phyloP scores from a whole-genome alignment of 2,888 invertebrate species.

The Rhabditoides inermis region DNA sequence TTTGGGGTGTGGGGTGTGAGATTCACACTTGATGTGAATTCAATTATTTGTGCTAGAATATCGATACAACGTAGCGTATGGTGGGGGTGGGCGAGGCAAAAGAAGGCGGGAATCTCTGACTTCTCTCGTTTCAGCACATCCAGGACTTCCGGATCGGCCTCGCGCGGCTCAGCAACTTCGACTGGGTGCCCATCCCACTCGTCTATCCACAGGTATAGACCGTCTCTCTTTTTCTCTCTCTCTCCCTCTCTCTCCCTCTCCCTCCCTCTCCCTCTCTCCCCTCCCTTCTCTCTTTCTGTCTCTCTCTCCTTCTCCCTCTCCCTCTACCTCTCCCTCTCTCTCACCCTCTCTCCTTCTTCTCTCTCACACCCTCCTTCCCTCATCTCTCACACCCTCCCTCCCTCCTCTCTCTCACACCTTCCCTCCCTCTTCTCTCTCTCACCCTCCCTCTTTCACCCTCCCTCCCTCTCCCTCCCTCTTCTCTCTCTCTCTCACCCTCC shows the following conservation, averaged over 20 bases:
- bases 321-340: slow-evolving; percentile 7
- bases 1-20: too few relatives aligned
- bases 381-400: neutral
- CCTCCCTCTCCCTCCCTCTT: slow-evolving; percentile 43
- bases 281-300: neutral
- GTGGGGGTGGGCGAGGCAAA: too few relatives aligned
- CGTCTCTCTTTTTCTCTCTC: neutral
- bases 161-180: slow-evolving; percentile 32
- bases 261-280: neutral
- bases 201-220: slow-evolving; percentile 40
- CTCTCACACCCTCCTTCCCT: slow-evolving; percentile 42
- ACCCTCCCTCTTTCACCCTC: slow-evolving; percentile 44
- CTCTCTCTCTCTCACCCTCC: slow-evolving; percentile 17
- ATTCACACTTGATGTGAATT: too few relatives aligned
- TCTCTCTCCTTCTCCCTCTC: too few relatives aligned
- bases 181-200: slow-evolving; percentile 43
- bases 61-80: too few relatives aligned
- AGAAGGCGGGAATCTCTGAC: too few relatives aligned
- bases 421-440: slow-evolving; percentile 22
- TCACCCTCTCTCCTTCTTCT: slow-evolving; percentile 48
- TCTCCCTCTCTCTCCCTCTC: too few relatives aligned
- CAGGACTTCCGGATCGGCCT: slow-evolving; percentile 28
- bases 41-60: too few relatives aligned
- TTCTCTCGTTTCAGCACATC: slow-evolving; percentile 13
- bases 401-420: neutral